Evolutionary conservation across 2,113 vertebrate genomes (phyloP), one percentile per base, ranked within the genome.

Genomic region (Stercorarius parasiticus): DNA sequence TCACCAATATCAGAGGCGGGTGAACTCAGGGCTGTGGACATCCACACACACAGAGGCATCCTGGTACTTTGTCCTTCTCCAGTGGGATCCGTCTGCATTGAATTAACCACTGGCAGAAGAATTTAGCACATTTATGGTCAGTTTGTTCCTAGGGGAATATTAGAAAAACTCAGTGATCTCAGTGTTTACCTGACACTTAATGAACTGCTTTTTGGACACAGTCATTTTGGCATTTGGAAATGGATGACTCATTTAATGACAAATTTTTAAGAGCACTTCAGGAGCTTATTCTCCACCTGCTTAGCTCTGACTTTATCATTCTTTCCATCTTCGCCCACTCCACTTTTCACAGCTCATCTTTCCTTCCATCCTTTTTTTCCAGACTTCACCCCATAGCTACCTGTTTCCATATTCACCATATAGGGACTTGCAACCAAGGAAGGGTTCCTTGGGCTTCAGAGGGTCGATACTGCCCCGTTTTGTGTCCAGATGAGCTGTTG

Each of bases 71-170:
- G 34, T 92, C 77, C 43, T 93, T 73, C 73, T 86, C 45, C 79
- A 86, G 66, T 64, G 14, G 32, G 49, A 52, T 88, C 76, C 47
- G 67, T 78, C 73, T 71, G 16, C 61, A 74, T 26, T 80, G 25
- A 80, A 79, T 74, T 87, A 91, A 93, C 62, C 36, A 72, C 78
- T 85, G 82, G 43, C 53, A 53, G 76, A 84, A 93, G 17, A 49
- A 76, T 67, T 91, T 85, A 95, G 72, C 72, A 94, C 59, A 77
- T 85, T 47, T 82, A 58, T 88, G 53, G 12, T 93, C 86, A 78
- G 5, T 86, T 67, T 96, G 13, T 78, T 95, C 82, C 52, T 74
- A 30, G 21, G 45, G 32, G 65, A 67, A 40, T 58, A 50, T 2
- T 62, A 65, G 38, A 64, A 81, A 82, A 81, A 42, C 61, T 93